Percentiles rank a stretch among this genome's conserved stretches.
Conservation (phyloP, 2,113 vertebrate species). For the Brachypodius melanocephalos region DNA sequence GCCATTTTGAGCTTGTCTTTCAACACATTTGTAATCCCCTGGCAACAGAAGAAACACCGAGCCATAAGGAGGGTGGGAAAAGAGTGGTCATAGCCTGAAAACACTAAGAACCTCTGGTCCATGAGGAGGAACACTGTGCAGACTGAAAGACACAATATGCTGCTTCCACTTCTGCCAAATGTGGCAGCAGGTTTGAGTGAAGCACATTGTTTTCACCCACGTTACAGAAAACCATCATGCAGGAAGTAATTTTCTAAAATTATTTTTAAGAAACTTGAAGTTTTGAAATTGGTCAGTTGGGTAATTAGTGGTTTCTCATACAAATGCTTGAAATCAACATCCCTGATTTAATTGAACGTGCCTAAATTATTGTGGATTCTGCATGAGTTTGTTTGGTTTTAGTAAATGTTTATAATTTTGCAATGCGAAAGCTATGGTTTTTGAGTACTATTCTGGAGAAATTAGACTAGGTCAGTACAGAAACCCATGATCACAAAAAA, state of each 20-base stretch:
- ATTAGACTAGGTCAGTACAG: not conserved
- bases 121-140: not conserved
- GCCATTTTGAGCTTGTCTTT: not conserved
- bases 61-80: not conserved
- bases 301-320: not conserved
- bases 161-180: not conserved
- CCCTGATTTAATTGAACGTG: not conserved
- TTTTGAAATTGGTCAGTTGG: not conserved
- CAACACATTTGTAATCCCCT: not conserved
- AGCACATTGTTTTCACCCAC: not conserved
- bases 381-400: not conserved
- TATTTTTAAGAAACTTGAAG: not conserved
- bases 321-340: not conserved
- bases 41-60: not conserved
- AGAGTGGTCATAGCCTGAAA: not conserved
- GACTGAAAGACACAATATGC: not conserved
- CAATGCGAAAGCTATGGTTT: not conserved
- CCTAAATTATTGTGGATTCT: not conserved
- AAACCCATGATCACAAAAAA: not conserved
- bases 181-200: not conserved
- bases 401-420: not conserved
- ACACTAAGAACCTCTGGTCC: not conserved
- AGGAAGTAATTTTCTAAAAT: not conserved
- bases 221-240: not conserved
- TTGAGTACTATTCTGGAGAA: not conserved